phyloP scores from a whole-genome alignment of 2,797 vertebrate species.

The Periparus ater region DNA sequence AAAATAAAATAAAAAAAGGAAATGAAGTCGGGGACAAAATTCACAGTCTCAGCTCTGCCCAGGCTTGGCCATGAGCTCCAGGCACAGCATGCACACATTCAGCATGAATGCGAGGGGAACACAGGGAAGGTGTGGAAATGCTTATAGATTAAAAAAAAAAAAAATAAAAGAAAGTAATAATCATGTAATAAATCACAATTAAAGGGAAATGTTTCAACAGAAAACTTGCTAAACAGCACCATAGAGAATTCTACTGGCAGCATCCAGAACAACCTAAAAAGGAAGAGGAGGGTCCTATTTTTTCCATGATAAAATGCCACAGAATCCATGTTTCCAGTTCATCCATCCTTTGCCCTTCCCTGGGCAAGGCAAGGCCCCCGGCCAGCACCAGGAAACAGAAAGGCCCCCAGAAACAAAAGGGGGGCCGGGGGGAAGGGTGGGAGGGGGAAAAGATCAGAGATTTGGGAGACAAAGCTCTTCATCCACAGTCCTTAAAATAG shows the following conservation, averaged over 20 bases:
- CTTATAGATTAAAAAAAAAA: neutral
- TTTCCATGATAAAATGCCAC: neutral
- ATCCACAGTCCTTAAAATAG: neutral
- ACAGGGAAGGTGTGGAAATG: neutral
- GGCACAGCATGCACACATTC: neutral
- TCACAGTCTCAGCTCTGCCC: conserved; percentile 47
- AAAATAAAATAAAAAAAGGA: neutral
- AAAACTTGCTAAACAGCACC: conserved; percentile 54
- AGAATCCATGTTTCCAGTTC: conserved; percentile 11
- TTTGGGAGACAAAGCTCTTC: neutral
- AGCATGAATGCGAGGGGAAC: neutral
- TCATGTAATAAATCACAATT: neutral
- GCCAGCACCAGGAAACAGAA: neutral
- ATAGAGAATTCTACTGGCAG: conserved; percentile 50
- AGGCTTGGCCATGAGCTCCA: neutral
- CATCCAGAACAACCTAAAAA: neutral
- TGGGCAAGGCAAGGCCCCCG: neutral
- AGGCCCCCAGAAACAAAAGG: neutral
- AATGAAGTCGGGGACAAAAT: neutral
- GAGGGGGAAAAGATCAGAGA: neutral
- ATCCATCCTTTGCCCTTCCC: neutral
- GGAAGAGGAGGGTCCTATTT: neutral
- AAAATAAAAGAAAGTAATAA: neutral
- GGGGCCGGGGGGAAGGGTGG: fast-evolving
- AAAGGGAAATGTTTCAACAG: conserved; percentile 16